These are phyloP conservation scores for Acanthopagrus latus DNA, from an alignment of 2,797 vertebrate species.

Conservation along the genomic window DNA sequence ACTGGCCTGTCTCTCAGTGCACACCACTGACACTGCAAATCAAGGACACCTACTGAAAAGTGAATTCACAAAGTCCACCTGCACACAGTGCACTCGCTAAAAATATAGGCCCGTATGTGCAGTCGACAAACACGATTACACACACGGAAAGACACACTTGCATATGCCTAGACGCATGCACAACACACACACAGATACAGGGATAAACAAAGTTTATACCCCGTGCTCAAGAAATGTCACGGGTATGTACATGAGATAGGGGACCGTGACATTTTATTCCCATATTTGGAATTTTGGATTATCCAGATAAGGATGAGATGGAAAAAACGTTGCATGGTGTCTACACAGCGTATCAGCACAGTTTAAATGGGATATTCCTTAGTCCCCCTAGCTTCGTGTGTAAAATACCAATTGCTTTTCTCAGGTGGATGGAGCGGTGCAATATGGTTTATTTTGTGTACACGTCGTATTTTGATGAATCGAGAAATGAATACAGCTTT, in stretches of 20 bases:
- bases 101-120: not conserved
- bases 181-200: slow-evolving; percentile 39
- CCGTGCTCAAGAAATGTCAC: slow-evolving; percentile 72
- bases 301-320: slow-evolving; percentile 73
- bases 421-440: slow-evolving; percentile 4
- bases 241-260: slow-evolving; percentile 68
- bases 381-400: slow-evolving; percentile 38
- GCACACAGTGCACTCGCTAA: slow-evolving; percentile 28
- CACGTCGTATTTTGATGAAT: not conserved
- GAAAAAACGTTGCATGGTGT: slow-evolving; percentile 56
- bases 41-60: slow-evolving; percentile 63
- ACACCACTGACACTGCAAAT: slow-evolving; percentile 60
- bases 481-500: not conserved
- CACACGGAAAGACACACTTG: slow-evolving; percentile 14
- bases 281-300: slow-evolving; percentile 70
- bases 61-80: slow-evolving; percentile 43
- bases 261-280: slow-evolving; percentile 76
- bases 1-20: slow-evolving; percentile 48
- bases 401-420: slow-evolving; percentile 55
- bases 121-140: slow-evolving; percentile 20
- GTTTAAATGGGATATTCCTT: slow-evolving; percentile 66
- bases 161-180: slow-evolving; percentile 17
- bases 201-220: slow-evolving; percentile 68
- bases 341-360: slow-evolving; percentile 62
- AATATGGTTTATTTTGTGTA: not conserved